Conservation (phyloP, 2,888 invertebrate genomes). For the Hecatera dysodea region DNA sequence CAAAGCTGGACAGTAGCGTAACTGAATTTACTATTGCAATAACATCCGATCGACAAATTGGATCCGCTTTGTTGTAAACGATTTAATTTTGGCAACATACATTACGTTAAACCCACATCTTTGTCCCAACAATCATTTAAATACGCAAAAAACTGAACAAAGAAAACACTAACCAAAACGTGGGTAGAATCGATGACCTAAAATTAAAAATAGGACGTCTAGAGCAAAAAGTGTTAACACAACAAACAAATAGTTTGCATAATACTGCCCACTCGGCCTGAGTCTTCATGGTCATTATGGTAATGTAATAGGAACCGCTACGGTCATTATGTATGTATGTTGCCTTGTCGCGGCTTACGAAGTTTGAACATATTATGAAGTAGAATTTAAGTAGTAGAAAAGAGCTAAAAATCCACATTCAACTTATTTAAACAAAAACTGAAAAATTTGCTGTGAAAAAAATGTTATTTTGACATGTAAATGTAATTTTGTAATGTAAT, state of each 20-base stretch:
- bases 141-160: neutral
- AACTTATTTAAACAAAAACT: too few species aligned
- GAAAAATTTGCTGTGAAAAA: too few species aligned
- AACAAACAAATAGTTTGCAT: conserved; percentile 37
- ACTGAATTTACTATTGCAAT: neutral
- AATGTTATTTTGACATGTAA: too few species aligned
- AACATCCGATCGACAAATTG: conserved; percentile 3
- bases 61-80: neutral
- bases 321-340: conserved; percentile 12
- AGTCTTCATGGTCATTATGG: conserved; percentile 43
- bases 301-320: conserved; percentile 36
- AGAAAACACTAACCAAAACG: neutral
- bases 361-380: neutral
- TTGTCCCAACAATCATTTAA: neutral
- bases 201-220: neutral
- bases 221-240: conserved; percentile 21
- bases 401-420: too few species aligned
- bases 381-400: too few species aligned
- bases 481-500: too few species aligned
- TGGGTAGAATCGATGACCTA: neutral
- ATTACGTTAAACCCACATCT: conserved; percentile 1
- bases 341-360: conserved; percentile 8
- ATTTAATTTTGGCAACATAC: conserved; percentile 19
- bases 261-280: conserved; percentile 20
- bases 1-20: neutral